Evolutionary conservation across 2,888 invertebrate genomes (phyloP).

Genomic region (Carpatolechia fugitivella): DNA sequence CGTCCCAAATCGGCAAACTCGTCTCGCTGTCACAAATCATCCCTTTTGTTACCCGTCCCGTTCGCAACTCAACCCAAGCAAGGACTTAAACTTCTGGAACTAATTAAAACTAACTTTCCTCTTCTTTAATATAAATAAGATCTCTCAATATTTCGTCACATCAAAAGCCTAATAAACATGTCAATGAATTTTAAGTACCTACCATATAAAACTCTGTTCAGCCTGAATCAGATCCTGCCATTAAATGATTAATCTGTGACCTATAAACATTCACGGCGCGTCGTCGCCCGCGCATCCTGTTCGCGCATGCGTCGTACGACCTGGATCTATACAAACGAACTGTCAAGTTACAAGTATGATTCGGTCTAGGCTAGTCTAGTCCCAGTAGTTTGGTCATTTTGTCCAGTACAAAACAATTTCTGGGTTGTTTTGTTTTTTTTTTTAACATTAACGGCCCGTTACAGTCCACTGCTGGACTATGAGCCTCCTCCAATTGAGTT

Average conservation of each 20-base stretch:
- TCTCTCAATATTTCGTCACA: too few relatives aligned
- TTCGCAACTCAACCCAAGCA: too few relatives aligned
- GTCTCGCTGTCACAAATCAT: too few relatives aligned
- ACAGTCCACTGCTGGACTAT: too few relatives aligned
- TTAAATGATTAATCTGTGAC: conserved; percentile 12
- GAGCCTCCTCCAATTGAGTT: too few relatives aligned
- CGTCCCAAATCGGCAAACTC: too few relatives aligned
- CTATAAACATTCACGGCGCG: conserved; percentile 11
- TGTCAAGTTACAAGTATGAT: background rate
- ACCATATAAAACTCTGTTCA: background rate
- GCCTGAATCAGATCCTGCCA: background rate
- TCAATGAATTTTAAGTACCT: background rate
- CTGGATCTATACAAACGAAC: background rate
- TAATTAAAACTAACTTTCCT: background rate
- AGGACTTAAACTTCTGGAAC: background rate
- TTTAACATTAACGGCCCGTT: too few relatives aligned
- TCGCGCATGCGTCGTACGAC: conserved; percentile 4
- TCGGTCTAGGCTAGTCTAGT: too few relatives aligned
- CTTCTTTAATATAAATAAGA: background rate
- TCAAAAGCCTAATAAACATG: background rate
- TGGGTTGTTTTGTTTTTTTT: too few relatives aligned
- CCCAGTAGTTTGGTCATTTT: too few relatives aligned
- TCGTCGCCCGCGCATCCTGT: conserved; percentile 13
- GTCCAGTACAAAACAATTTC: too few relatives aligned
- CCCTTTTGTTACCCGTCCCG: too few relatives aligned